phyloP scores from a whole-genome alignment of 2,113 vertebrate genomes.

The Chionomys nivalis region DNA sequence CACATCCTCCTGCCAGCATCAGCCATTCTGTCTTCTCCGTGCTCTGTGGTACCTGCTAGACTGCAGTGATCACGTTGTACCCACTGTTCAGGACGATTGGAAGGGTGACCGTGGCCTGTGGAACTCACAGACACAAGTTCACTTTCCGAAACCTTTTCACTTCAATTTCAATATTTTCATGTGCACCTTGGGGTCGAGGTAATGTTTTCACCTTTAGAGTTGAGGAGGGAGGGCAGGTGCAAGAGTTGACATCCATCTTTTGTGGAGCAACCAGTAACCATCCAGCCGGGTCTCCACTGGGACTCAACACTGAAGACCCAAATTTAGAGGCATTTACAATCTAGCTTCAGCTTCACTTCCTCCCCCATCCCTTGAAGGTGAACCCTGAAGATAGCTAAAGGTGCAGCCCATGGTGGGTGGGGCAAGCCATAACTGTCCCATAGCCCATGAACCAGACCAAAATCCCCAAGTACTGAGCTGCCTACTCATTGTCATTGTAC shows the following conservation, averaged over 20 bases:
- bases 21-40: background rate
- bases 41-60: background rate
- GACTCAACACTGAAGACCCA: background rate
- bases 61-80: background rate
- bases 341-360: background rate
- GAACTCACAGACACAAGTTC: background rate
- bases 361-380: background rate
- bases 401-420: too few relatives aligned
- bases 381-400: background rate
- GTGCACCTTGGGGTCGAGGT: background rate
- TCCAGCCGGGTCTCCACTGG: background rate
- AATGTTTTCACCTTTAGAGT: background rate
- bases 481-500: background rate
- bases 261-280: background rate
- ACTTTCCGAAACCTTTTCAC: background rate
- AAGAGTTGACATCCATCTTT: background rate
- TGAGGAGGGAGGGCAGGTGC: background rate
- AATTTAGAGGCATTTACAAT: background rate
- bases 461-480: background rate
- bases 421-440: background rate
- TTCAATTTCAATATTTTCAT: background rate
- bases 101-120: background rate
- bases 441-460: background rate
- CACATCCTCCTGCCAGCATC: background rate
- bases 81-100: background rate